These are phyloP conservation scores for Acutogordius australiensis DNA, from an alignment of 2,888 invertebrate genomes.

Conservation along the genomic window DNA sequence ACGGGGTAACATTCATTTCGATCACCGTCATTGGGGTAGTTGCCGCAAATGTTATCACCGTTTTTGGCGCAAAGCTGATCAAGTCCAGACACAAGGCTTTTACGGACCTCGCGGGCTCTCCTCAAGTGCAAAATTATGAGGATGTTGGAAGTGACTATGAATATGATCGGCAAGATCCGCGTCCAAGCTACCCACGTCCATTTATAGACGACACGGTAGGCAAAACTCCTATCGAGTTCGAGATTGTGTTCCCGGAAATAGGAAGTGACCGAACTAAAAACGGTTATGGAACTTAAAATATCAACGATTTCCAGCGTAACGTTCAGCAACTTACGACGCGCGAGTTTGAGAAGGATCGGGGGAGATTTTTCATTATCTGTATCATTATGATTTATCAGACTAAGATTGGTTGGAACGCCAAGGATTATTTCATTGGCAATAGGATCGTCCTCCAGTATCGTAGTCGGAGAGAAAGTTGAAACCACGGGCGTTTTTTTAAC, in stretches of 20 bases:
- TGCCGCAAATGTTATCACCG: too few relatives aligned
- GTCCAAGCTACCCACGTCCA: background rate
- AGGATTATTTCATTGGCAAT: too few relatives aligned
- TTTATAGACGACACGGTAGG: slow-evolving; percentile 1
- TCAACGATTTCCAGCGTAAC: background rate
- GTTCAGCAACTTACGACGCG: background rate
- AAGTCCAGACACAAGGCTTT: background rate
- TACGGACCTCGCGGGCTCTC: background rate
- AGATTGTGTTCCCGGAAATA: slow-evolving; percentile 5
- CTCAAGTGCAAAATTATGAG: background rate
- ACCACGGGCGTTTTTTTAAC: background rate
- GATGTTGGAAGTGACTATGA: background rate
- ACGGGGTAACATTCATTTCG: too few relatives aligned
- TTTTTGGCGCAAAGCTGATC: too few relatives aligned
- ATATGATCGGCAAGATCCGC: background rate
- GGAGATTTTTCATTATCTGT: too few relatives aligned
- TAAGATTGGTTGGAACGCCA: too few relatives aligned
- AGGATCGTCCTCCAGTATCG: too few relatives aligned
- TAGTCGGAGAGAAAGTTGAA: too few relatives aligned
- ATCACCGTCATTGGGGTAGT: too few relatives aligned
- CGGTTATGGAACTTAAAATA: background rate
- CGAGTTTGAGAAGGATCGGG: background rate
- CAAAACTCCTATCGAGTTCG: background rate
- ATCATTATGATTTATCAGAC: too few relatives aligned
- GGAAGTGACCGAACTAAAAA: background rate